Base-by-base conservation (phyloP, 2,113 vertebrate species). In the Plotosus lineatus region DNA sequence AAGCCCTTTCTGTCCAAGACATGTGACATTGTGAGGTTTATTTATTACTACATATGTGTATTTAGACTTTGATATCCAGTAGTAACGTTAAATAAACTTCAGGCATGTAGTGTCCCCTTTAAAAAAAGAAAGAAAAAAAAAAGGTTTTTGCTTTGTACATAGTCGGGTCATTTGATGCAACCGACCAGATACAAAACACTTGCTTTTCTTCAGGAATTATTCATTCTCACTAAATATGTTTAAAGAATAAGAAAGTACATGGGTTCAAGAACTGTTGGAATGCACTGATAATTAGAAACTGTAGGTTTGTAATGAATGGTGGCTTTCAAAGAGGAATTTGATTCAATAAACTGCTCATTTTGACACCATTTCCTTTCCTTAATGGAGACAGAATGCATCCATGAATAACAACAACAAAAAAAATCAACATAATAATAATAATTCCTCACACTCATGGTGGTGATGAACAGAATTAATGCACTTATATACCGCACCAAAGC, bases 251-350 rank as follows among this genome's bases (percentile, higher is more conserved):
- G 11, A 6, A 48, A 66, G 63, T 40, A 10, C 10, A 28, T 68
- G 9, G 23, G 23, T 0, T 68, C n/a, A 26, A 68, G 65, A 21
- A 68, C 17, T 26, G 0, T 11, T 65, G 3, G 17, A 4, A 2
- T 40, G 0, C 19, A 68, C 17, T 63, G 36, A 33, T 21, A 63
- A 36, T 69, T 8, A 44, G 12, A 31, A 6, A 26, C 38, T 40
- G 63, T 38, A 38, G 36, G 21, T 66, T 40, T 44, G 38, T 42
- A 68, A 68, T 26, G 11, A 42, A 71, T 28, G 26, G 69, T 31
- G 26, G n/a, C 33, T 72, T 72, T 50, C 44, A 74, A 74, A 74
- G 44, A 19, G 71, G 48, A 74, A 51, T 74, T 73, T 74, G 19
- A 53, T 53, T 72, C 4, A 3, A 72, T 50, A 9, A 72, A 72